These are phyloP conservation scores for Varanus salvator DNA, from an alignment of 2,113 vertebrate species.

Conservation along the genomic window DNA sequence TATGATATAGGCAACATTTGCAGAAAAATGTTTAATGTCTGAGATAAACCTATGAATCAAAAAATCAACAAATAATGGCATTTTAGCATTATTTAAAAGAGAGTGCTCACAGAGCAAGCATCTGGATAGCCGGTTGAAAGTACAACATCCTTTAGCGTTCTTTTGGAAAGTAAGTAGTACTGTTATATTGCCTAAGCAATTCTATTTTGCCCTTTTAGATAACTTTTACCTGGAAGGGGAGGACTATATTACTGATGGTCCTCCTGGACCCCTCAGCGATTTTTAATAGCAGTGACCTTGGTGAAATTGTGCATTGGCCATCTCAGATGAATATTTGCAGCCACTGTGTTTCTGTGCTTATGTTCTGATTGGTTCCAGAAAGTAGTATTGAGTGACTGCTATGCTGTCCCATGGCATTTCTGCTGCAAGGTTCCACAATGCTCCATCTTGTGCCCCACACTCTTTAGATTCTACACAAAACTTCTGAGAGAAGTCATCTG, in stretches of 20 bases:
- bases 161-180: background rate
- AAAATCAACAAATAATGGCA: constrained; percentile 14
- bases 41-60: constrained; percentile 5
- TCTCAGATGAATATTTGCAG: background rate
- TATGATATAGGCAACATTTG: background rate
- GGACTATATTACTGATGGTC: background rate
- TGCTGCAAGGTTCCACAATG: background rate
- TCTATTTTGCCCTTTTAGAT: background rate
- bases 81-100: background rate
- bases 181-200: background rate
- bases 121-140: background rate
- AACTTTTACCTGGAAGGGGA: background rate
- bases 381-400: background rate
- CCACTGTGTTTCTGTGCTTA: background rate
- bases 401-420: background rate
- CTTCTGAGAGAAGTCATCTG: background rate
- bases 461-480: background rate
- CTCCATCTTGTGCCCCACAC: background rate
- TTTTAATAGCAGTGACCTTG: background rate
- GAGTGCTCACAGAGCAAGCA: background rate
- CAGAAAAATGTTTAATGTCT: constrained; percentile 26
- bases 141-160: background rate
- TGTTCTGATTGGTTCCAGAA: background rate
- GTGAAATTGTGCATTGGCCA: background rate
- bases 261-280: background rate